A percentile compares a stretch with the other conserved stretches of the same genome.
phyloP scores from a whole-genome alignment of 2,113 vertebrate species.

The Ageneiosus marmoratus region DNA sequence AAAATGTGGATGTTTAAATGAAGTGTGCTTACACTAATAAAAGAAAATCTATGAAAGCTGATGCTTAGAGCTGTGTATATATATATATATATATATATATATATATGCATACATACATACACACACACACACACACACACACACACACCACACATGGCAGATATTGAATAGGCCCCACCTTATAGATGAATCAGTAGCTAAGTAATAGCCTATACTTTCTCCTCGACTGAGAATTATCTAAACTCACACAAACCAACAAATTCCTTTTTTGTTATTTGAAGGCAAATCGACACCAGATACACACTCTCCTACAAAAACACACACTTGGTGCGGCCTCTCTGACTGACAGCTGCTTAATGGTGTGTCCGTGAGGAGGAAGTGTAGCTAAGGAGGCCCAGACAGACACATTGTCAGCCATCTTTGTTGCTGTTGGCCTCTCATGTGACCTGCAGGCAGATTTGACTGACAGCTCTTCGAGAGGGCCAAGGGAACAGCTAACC shows the following conservation, averaged over 20 bases:
- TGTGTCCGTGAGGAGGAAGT: conserved; percentile 68
- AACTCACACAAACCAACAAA: conserved; percentile 31
- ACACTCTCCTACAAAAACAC: conserved; percentile 43
- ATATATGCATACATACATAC: too few relatives aligned
- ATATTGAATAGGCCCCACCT: too few relatives aligned
- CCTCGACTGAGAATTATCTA: neutral
- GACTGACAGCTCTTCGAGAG: conserved; percentile 76
- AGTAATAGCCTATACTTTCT: neutral
- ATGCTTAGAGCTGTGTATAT: neutral
- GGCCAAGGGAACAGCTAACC: conserved; percentile 71
- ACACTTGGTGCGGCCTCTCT: conserved; percentile 55
- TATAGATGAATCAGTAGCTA: neutral
- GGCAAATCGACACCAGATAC: conserved; percentile 21
- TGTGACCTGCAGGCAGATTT: conserved; percentile 61
- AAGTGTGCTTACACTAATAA: neutral
- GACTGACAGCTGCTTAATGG: conserved; percentile 72
- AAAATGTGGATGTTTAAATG: neutral
- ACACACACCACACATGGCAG: too few relatives aligned
- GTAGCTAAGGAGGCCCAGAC: conserved; percentile 59
- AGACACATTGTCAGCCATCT: conserved; percentile 74
- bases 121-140: too few relatives aligned
- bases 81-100: too few relatives aligned
- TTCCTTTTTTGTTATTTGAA: conserved; percentile 2
- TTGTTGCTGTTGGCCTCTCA: conserved; percentile 69
- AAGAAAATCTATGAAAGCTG: neutral